Conservation (phyloP, 1,140 invertebrate species). For the Glossosoma conforme region DNA sequence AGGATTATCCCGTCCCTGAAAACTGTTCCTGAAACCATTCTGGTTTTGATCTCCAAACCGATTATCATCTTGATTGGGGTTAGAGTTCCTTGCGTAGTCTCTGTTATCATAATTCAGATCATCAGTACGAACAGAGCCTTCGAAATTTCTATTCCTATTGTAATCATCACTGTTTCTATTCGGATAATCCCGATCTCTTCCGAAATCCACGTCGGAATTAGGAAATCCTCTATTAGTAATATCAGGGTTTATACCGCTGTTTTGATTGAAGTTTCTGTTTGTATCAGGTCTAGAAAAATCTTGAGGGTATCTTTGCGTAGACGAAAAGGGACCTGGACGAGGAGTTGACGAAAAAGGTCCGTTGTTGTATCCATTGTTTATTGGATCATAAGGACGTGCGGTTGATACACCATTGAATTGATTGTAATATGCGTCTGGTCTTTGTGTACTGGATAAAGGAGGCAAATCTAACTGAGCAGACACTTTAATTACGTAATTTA, state of each 20-base stretch:
- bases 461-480: constrained; percentile 48
- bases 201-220: constrained; percentile 32
- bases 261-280: constrained; percentile 25
- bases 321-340: constrained; percentile 40
- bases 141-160: constrained; percentile 36
- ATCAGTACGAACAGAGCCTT: too few relatives aligned
- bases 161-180: constrained; percentile 39
- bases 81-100: constrained; percentile 11
- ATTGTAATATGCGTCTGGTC: constrained; percentile 37
- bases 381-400: constrained; percentile 35
- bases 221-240: constrained; percentile 47
- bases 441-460: constrained; percentile 37
- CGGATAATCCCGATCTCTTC: constrained; percentile 33
- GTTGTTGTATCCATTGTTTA: constrained; percentile 39
- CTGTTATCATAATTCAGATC: constrained; percentile 9
- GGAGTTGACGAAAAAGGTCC: constrained; percentile 33
- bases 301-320: constrained; percentile 35
- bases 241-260: constrained; percentile 40
- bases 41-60: constrained; percentile 9
- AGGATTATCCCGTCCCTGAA: constrained; percentile 31
- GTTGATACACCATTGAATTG: constrained; percentile 33
- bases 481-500: constrained; percentile 32
- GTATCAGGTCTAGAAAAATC: constrained; percentile 10
- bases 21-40: constrained; percentile 18
- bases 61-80: constrained; percentile 11